Conservation (phyloP, 2,888 invertebrate genomes). For the Himalopsyche kuldschensis region DNA sequence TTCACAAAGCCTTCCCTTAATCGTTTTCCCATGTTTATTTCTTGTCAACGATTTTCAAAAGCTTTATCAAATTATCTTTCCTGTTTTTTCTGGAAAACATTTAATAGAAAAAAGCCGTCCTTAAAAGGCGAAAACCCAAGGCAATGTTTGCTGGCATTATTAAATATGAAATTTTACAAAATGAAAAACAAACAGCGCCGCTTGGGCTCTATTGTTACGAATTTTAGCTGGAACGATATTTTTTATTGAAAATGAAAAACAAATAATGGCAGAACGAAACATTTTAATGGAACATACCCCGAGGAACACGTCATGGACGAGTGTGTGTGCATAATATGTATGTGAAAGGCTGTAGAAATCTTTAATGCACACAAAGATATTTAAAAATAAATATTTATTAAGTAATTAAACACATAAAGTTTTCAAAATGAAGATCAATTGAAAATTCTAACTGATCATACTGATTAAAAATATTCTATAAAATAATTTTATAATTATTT, state of each 20-base stretch:
- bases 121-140: not conserved
- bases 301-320: not conserved
- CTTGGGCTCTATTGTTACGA: slow-evolving; percentile 10
- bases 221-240: slow-evolving; percentile 6
- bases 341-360: no score
- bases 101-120: not conserved
- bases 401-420: no score
- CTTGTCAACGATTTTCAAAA: not conserved
- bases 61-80: not conserved
- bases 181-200: slow-evolving; percentile 29
- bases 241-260: slow-evolving; percentile 9
- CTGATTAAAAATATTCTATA: no score
- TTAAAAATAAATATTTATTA: no score
- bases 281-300: not conserved
- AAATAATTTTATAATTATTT: no score
- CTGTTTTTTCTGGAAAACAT: not conserved
- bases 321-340: no score
- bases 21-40: not conserved
- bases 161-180: slow-evolving; percentile 34
- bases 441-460: no score
- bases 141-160: slow-evolving; percentile 26
- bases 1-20: not conserved
- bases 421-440: no score
- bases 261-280: slow-evolving; percentile 4
- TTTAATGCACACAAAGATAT: no score